Percentiles rank a stretch among this genome's conserved stretches.
Evolutionary conservation across 2,113 vertebrate species (phyloP).

Genomic region (Bubalus kerabau): DNA sequence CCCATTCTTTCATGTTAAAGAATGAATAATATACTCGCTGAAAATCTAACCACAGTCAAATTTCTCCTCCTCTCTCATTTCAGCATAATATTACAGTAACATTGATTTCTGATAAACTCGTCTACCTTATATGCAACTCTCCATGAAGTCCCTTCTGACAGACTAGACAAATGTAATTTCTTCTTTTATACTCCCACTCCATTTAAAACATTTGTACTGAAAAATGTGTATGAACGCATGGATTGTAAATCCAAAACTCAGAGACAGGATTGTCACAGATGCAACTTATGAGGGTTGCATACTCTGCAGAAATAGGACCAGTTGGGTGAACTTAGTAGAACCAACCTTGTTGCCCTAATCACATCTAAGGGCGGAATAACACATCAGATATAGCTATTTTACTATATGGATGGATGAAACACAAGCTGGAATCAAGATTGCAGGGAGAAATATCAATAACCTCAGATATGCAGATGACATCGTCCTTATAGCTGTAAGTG

Average conservation of each 20-base stretch:
- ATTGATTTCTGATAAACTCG: not conserved
- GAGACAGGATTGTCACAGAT: not conserved
- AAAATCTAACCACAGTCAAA: not conserved
- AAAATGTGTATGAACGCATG: not conserved
- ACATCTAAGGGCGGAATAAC: not conserved
- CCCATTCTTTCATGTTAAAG: not conserved
- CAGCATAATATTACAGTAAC: not conserved
- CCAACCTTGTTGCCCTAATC: not conserved
- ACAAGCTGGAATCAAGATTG: not conserved
- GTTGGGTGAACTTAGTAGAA: not conserved
- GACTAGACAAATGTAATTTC: not conserved
- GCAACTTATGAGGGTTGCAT: not conserved
- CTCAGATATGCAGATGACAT: not conserved
- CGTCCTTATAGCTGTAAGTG: not conserved
- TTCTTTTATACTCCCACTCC: not conserved
- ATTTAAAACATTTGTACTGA: not conserved
- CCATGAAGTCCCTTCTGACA: not conserved
- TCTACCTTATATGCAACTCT: not conserved
- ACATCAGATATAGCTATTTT: not conserved
- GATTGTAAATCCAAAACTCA: not conserved
- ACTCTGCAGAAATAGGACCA: not conserved
- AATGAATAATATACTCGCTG: not conserved
- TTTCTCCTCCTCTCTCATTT: not conserved
- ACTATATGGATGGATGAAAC: not conserved
- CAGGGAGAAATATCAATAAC: not conserved